phyloP scores from a whole-genome alignment of 2,113 vertebrate genomes.

The Climacteris rufus region DNA sequence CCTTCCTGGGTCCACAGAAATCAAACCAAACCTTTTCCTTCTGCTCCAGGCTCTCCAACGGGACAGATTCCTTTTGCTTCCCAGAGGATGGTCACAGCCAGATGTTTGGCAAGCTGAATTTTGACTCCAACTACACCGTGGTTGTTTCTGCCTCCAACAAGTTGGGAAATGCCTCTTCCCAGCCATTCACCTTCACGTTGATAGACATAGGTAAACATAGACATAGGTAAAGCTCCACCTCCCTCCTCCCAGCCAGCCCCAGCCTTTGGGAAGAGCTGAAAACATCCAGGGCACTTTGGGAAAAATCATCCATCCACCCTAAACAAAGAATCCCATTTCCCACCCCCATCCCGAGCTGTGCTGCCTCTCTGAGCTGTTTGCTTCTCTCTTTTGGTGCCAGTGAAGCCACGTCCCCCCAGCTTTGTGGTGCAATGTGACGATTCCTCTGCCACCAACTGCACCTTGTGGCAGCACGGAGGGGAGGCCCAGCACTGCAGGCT shows the following conservation, averaged over 20 bases:
- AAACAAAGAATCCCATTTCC: not conserved
- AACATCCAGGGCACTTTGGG: fast-evolving
- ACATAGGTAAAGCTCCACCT: slow-evolving; percentile 32
- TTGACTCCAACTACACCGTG: slow-evolving; percentile 51
- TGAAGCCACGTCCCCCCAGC: slow-evolving; percentile 68
- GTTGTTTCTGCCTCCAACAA: slow-evolving; percentile 58
- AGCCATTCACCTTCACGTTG: not conserved
- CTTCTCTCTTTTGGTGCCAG: slow-evolving; percentile 43
- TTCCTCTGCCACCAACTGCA: slow-evolving; percentile 27
- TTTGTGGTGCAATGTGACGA: slow-evolving; percentile 52
- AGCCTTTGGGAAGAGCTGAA: not conserved
- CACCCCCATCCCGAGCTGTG: fast-evolving
- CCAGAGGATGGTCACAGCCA: not conserved
- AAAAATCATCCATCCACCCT: not conserved
- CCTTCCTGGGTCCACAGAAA: fast-evolving
- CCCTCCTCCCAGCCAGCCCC: fast-evolving
- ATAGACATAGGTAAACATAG: slow-evolving; percentile 61
- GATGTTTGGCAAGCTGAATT: not conserved
- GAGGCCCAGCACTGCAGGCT: slow-evolving; percentile 34
- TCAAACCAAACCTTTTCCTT: not conserved
- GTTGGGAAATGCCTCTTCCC: slow-evolving; percentile 62
- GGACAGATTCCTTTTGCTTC: not conserved
- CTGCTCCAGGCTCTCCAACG: slow-evolving; percentile 58
- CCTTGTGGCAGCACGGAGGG: not conserved
- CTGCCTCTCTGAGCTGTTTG: not conserved